Evolutionary conservation across 2,797 vertebrate genomes (phyloP).

Genomic region (Molossus alvarezi): DNA sequence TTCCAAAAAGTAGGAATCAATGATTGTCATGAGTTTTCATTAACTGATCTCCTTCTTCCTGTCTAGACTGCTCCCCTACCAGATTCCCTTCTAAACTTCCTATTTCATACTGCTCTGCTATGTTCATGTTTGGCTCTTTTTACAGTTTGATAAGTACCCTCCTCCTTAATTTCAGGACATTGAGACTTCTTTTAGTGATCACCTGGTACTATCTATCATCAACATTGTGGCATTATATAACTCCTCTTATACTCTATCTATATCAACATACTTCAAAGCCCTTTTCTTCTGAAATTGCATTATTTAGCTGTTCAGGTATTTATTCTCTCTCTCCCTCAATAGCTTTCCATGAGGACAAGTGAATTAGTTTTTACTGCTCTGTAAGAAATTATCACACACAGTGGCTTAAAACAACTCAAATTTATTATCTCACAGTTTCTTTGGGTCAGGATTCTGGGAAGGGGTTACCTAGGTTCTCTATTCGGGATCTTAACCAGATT

Average conservation of each 20-base stretch:
- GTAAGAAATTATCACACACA: background rate
- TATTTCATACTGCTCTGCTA: accelerated
- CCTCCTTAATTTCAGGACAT: background rate
- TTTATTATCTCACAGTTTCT: background rate
- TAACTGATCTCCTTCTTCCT: background rate
- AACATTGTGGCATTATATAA: no score
- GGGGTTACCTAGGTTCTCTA: background rate
- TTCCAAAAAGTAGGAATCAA: background rate
- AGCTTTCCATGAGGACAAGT: background rate
- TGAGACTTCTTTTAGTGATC: background rate
- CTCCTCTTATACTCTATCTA: background rate
- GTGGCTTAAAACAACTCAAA: background rate
- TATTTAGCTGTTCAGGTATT: background rate
- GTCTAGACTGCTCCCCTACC: background rate
- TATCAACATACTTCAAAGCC: background rate
- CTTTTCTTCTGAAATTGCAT: background rate
- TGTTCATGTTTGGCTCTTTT: background rate
- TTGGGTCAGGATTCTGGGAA: background rate
- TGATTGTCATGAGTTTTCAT: background rate
- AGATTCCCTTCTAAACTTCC: background rate
- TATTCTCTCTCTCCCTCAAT: background rate
- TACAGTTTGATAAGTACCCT: background rate
- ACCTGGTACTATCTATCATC: background rate
- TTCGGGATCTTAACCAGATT: background rate
- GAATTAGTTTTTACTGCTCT: background rate